Conservation (phyloP, 2,113 vertebrate genomes). For the Nannospalax galili region DNA sequence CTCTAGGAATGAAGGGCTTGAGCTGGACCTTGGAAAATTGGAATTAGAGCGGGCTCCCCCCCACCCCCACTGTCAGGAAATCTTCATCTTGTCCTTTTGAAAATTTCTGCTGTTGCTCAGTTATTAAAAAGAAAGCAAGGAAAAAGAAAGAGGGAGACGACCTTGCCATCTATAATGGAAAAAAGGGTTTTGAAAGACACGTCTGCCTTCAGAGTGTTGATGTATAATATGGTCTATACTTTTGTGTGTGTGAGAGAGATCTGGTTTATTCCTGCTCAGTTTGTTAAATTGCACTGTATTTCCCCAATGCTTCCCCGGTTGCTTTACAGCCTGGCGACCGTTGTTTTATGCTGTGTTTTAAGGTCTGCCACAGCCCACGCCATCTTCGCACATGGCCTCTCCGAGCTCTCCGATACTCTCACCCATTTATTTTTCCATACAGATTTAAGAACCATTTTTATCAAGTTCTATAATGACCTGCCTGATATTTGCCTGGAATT, state of each 20-base stretch:
- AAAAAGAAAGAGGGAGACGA: background rate
- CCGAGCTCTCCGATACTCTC: background rate
- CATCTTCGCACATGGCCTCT: background rate
- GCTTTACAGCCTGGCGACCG: background rate
- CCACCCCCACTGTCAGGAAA: background rate
- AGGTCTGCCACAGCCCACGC: background rate
- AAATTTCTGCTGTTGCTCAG: constrained; percentile 7
- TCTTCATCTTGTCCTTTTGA: background rate
- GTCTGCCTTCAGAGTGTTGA: background rate
- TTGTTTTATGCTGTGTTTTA: background rate
- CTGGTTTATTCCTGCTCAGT: background rate
- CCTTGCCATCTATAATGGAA: background rate
- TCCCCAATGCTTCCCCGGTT: background rate
- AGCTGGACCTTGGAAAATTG: background rate
- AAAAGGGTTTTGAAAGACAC: background rate
- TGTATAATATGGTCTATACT: background rate
- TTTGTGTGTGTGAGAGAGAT: background rate
- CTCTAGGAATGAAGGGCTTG: background rate
- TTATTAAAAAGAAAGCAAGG: background rate
- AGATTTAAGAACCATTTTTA: constrained; percentile 44
- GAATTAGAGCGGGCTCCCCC: background rate
- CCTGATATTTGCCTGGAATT: background rate
- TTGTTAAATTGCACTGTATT: background rate
- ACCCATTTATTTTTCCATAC: background rate
- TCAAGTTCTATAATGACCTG: constrained; percentile 27